These are phyloP conservation scores for Timema cristinae DNA, from an alignment of 2,888 invertebrate genomes.

Conservation along the genomic window DNA sequence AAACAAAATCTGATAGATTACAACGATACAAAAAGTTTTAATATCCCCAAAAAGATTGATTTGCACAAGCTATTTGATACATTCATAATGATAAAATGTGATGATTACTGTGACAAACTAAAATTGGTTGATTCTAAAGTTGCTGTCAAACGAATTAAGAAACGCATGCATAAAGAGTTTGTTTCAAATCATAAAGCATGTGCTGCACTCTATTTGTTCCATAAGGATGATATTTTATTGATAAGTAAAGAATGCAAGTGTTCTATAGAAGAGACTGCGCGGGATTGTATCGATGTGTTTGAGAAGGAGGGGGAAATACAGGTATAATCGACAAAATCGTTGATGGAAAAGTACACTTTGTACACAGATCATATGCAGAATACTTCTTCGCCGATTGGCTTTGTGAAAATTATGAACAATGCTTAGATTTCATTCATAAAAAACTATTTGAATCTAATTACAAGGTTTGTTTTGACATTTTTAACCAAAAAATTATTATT, in stretches of 20 bases:
- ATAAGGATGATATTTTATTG: not conserved
- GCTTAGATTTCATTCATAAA: too few relatives aligned
- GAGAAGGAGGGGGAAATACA: not conserved
- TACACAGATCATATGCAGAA: not conserved
- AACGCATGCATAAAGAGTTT: not conserved
- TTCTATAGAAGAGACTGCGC: not conserved
- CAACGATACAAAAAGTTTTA: not conserved
- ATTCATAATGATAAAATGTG: not conserved
- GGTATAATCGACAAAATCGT: not conserved
- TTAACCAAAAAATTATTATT: not conserved
- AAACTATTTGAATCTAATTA: too few relatives aligned
- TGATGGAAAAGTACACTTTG: not conserved
- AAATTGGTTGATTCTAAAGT: not conserved
- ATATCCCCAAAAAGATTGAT: not conserved
- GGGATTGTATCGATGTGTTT: not conserved
- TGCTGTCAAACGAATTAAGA: not conserved
- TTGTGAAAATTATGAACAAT: too few relatives aligned
- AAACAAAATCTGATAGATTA: not conserved
- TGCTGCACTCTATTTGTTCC: not conserved
- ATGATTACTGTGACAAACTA: not conserved
- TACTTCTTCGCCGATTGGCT: too few relatives aligned
- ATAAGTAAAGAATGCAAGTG: not conserved
- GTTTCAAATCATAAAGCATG: not conserved
- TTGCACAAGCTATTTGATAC: not conserved
- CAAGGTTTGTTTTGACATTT: not conserved